Base-by-base conservation (phyloP, 2,888 invertebrate species). In the Cosmia pyralina region DNA sequence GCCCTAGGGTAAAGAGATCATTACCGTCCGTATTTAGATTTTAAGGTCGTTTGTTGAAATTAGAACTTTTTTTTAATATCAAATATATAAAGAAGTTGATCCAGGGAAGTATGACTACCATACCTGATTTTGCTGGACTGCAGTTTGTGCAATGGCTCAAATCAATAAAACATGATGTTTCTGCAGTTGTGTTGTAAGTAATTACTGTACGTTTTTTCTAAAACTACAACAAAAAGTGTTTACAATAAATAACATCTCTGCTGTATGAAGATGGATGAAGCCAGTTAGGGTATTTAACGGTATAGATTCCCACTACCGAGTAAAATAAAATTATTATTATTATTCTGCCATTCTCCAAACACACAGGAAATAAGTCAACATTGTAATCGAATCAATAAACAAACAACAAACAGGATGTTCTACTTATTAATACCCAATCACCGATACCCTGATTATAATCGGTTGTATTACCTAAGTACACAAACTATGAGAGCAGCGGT, bases 361-460 rank as follows among this genome's bases (percentile, higher is more conserved):
- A 67, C 52, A 38, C 63, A 38, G 59, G 28, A 60, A 69, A 62
- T 53, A 22, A n/a, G 69, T 65, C 63, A 64, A 68, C 63, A 64
- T 46, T 67, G 48, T 50, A 17, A 75, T 84, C 11, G 64, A 81
- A 70, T 69, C 59, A 75, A 75, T 75, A 69, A 55, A 52, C 59
- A 57, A 63, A 57, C 19, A 38, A 53, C 67, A 67, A 69, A 81
- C 44, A 69, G 17, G 48, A 41, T 52, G 67, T 60, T 67, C 28
- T 50, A 34, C 28, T 68, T 65, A 69, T 67, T 59, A 81, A 69
- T 69, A 69, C 6, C 28, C 57, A 70, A 84, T 81, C 62, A 84
- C 52, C 11, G n/a, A 19, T 7, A 38, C n/a, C 34, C 10, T 48
- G 83, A 57, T 64, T 65, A 53, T 38, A 46, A 67, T 44, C 13